Evolutionary conservation across 2,888 invertebrate species (phyloP), one percentile per base, ranked within the genome.

Genomic region (Callimorpha dominula): DNA sequence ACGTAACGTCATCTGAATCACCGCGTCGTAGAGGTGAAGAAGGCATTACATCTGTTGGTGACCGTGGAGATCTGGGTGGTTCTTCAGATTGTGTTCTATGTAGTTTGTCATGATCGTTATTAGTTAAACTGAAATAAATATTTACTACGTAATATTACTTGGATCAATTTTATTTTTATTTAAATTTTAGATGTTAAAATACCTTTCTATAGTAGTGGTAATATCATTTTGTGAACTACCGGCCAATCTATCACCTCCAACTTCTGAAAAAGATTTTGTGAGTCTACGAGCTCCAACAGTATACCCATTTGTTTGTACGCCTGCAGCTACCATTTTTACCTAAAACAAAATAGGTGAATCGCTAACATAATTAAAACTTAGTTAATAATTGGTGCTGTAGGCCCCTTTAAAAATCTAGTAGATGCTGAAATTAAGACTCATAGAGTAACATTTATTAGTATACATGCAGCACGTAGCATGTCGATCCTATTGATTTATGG

Each of bases 291-390:
- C 85, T 74, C 95, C 96, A 76, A 96, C 91, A 73, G 97, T 94
- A 75, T 97, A 94, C 1, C 98, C 98, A 92, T 98, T 98, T 4
- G 98, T 98, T 94, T 98, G 98, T 14, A 98, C 98, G 40, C 98
- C 98, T 89, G 98, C 98, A 15, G 98, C 98, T 65, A 98, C 98
- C 97, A 98, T 98, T 91, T 97, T 97, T 40, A 98, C 98, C 96
- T 97, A 84, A 14, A 80, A 70, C 20, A 40, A 46, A 46, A 46
- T 4, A 46, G 43, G 43, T 8, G 43, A 46, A 46, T 46, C 9
- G 9, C 9, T 31, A 31, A 31, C 31, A 31, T 31, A 31, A 46
- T 46, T 46, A 46, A 8, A 46, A 46, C 6, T 46, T 46, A 46
- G 4, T 9, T 20, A 66, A n/a, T 49, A 31, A 31, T 31, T 31